Percentiles rank a stretch among this genome's conserved stretches.
phyloP scores from a whole-genome alignment of 2,113 vertebrate species.

The Ploceus nigricollis region DNA sequence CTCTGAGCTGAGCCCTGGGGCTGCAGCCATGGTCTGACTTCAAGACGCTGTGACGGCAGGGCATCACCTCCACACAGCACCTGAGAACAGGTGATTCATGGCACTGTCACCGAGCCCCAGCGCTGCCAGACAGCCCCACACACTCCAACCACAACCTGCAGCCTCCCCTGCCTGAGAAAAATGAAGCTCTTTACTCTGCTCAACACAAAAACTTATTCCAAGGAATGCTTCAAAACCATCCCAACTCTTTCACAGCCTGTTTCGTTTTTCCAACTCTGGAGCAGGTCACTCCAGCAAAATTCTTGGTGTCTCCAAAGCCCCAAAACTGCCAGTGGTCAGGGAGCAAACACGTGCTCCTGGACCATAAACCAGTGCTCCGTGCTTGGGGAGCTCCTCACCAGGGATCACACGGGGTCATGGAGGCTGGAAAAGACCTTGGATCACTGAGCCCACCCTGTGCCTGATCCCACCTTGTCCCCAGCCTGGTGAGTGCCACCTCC shows the following conservation, averaged over 20 bases:
- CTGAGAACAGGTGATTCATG: neutral
- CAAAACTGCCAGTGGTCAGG: rapidly evolving
- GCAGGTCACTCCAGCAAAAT: neutral
- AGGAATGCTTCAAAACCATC: neutral
- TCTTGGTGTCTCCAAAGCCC: rapidly evolving
- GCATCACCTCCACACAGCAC: neutral
- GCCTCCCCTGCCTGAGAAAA: neutral
- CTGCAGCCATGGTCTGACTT: rapidly evolving
- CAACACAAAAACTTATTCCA: neutral
- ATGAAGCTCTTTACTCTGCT: neutral
- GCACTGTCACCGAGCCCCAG: neutral
- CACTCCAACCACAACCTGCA: neutral
- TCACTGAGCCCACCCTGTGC: neutral
- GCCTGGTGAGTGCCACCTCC: rapidly evolving
- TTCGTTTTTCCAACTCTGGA: neutral
- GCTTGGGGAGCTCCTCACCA: neutral
- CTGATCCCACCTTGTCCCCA: neutral
- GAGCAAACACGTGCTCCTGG: rapidly evolving
- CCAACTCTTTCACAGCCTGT: rapidly evolving
- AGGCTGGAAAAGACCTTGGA: neutral
- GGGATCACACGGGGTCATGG: neutral
- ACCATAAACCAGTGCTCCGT: rapidly evolving
- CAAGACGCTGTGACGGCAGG: neutral
- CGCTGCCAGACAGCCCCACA: neutral
- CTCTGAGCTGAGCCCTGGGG: neutral